A percentile compares a stretch with the other conserved stretches of the same genome.
These are phyloP conservation scores for Actinia tenebrosa DNA, from an alignment of 64 coral and sea anemone genomes.

Conservation along the genomic window DNA sequence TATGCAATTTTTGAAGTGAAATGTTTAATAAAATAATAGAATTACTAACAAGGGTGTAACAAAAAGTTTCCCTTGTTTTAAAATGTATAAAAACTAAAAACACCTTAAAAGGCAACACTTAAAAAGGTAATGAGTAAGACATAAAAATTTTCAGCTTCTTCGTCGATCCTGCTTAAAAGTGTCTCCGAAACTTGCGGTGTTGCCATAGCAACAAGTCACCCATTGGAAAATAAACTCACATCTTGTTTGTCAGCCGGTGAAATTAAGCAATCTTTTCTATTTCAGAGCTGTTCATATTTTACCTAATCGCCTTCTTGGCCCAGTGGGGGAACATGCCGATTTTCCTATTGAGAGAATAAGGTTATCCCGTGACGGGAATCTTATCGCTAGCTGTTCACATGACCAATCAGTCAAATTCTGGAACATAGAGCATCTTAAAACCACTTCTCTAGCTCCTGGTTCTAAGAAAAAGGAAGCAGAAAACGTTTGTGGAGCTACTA, in stretches of 20 bases:
- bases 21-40: background rate
- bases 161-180: background rate
- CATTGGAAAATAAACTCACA: background rate
- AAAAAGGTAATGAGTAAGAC: background rate
- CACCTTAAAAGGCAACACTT: background rate
- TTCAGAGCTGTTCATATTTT: conserved; percentile 86
- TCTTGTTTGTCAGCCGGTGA: background rate
- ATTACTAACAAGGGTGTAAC: background rate
- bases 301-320: conserved; percentile 73
- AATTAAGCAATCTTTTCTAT: background rate
- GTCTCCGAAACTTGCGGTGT: background rate
- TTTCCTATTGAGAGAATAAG: conserved; percentile 92
- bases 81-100: background rate
- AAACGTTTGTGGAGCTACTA: conserved; percentile 4
- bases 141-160: background rate
- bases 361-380: conserved; percentile 56
- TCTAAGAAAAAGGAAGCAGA: conserved; percentile 39
- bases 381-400: conserved; percentile 85
- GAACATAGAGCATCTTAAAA: conserved; percentile 71
- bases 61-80: background rate
- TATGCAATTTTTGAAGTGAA: background rate
- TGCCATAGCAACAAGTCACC: background rate
- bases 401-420: conserved; percentile 87
- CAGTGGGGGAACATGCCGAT: conserved; percentile 82
- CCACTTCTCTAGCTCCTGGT: conserved; percentile 26